phyloP scores from a whole-genome alignment of 2,888 invertebrate genomes.

The Macrophya alboannulata region DNA sequence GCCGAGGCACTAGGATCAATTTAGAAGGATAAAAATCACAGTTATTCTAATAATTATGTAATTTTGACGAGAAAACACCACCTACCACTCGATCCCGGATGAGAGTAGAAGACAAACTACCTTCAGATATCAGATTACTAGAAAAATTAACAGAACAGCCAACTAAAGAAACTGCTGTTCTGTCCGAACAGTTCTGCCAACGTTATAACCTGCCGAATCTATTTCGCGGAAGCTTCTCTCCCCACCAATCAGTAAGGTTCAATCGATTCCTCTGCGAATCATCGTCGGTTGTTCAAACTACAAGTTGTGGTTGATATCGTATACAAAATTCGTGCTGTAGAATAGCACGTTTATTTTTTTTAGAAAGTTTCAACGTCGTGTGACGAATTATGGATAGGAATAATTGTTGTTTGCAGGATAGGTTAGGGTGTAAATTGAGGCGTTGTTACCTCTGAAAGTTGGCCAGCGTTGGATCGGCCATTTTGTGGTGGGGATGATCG shows the following conservation, averaged over 20 bases:
- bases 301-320: background rate
- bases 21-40: background rate
- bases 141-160: background rate
- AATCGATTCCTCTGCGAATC: background rate
- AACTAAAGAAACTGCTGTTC: background rate
- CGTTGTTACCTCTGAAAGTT: background rate
- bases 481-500: constrained; percentile 25
- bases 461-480: background rate
- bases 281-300: constrained; percentile 15
- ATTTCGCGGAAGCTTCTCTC: background rate
- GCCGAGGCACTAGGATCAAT: background rate
- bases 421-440: background rate
- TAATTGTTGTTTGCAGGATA: background rate
- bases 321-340: background rate
- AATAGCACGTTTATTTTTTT: background rate
- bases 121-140: constrained; percentile 16
- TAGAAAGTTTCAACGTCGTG: background rate
- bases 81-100: background rate
- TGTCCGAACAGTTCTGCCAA: background rate
- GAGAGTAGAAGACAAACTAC: background rate
- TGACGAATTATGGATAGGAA: background rate
- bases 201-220: background rate
- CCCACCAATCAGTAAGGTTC: background rate
- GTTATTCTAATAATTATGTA: constrained; percentile 38
- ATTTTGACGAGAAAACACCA: constrained; percentile 25